Conservation (phyloP, 2,113 vertebrate species). For the Coreoperca whiteheadi region DNA sequence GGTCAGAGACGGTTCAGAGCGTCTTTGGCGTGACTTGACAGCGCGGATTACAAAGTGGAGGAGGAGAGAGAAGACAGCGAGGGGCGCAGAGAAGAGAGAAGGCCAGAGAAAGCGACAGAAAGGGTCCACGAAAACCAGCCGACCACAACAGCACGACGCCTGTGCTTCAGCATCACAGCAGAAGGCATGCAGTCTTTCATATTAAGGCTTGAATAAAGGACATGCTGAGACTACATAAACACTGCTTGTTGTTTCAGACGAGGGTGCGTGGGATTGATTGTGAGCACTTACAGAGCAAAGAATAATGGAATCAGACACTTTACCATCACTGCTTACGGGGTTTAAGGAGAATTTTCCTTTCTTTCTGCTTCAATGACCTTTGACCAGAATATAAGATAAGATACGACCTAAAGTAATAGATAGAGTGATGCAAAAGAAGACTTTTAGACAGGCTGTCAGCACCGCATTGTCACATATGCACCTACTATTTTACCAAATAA, state of each 20-base stretch:
- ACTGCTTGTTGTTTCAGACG: background rate
- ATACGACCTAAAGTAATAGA: background rate
- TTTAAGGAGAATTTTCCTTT: slow-evolving; percentile 18
- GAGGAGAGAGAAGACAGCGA: too few species aligned
- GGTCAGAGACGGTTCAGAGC: too few species aligned
- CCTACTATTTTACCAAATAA: background rate
- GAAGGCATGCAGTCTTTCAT: too few species aligned
- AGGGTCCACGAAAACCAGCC: too few species aligned
- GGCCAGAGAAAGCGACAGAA: too few species aligned
- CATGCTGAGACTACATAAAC: background rate
- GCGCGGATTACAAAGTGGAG: too few species aligned
- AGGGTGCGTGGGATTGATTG: slow-evolving; percentile 18
- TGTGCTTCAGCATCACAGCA: too few species aligned
- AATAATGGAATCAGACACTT: slow-evolving; percentile 50
- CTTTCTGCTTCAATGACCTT: slow-evolving; percentile 12
- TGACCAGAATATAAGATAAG: background rate
- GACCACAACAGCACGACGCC: too few species aligned
- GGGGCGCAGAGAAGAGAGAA: too few species aligned
- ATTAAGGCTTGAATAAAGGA: slow-evolving; percentile 52
- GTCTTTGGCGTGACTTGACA: too few species aligned
- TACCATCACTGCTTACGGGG: slow-evolving; percentile 23
- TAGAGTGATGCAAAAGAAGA: background rate
- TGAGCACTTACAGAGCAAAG: slow-evolving; percentile 40
- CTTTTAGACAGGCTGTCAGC: too few species aligned
- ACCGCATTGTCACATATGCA: background rate